Percentiles rank a stretch among this genome's conserved stretches.
Evolutionary conservation across 2,113 vertebrate genomes (phyloP).

Genomic region (Motacilla tschutschensis): DNA sequence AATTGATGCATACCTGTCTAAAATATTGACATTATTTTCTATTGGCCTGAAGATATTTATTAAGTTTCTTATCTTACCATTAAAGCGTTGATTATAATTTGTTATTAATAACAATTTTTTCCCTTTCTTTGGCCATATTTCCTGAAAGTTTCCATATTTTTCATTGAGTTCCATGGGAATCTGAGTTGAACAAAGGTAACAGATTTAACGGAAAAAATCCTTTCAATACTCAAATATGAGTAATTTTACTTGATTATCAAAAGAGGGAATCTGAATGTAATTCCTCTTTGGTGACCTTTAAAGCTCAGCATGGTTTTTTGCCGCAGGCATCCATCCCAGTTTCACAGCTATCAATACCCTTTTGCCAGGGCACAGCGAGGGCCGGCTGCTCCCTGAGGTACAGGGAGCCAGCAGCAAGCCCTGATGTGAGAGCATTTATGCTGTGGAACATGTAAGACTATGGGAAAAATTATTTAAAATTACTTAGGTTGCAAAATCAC

Average conservation of each 20-base stretch:
- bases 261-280: background rate
- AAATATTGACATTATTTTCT: constrained; percentile 11
- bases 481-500: background rate
- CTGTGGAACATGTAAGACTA: background rate
- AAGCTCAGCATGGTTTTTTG: background rate
- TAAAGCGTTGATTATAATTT: background rate
- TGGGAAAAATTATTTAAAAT: background rate
- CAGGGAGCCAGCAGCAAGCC: background rate
- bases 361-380: background rate
- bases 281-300: background rate
- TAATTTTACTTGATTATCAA: background rate
- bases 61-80: background rate
- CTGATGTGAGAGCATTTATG: background rate
- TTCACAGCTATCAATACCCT: background rate
- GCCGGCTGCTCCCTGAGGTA: background rate
- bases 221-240: background rate
- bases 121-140: background rate
- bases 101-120: background rate
- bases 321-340: background rate
- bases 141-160: background rate
- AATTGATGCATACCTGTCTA: background rate
- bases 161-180: background rate
- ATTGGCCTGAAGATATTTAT: background rate
- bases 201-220: background rate
- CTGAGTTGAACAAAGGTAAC: background rate